These are phyloP conservation scores for Dicroscelio sp. DNA, from an alignment of 2,888 invertebrate genomes.

Conservation along the genomic window DNA sequence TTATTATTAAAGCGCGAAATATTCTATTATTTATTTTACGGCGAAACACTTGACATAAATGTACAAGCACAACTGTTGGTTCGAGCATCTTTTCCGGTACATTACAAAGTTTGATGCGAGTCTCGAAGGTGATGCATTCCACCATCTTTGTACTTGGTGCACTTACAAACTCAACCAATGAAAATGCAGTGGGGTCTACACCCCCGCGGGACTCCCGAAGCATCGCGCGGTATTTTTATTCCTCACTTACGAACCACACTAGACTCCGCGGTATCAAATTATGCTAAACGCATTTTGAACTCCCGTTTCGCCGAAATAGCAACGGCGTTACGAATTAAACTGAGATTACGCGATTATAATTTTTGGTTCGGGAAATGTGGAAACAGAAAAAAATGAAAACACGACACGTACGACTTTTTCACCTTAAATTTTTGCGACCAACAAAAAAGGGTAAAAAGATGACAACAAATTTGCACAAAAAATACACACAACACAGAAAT, in stretches of 20 bases:
- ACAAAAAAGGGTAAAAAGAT: too few species aligned
- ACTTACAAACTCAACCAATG: slow-evolving; percentile 43
- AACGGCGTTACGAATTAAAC: slow-evolving; percentile 40
- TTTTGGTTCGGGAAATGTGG: too few species aligned
- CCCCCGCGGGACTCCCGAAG: background rate
- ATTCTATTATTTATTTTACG: slow-evolving; percentile 17
- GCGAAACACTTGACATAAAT: background rate
- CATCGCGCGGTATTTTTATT: slow-evolving; percentile 48
- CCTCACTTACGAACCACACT: slow-evolving; percentile 36
- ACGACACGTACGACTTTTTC: too few species aligned
- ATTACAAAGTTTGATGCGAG: slow-evolving; percentile 44
- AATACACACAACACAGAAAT: too few species aligned
- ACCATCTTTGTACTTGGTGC: slow-evolving; percentile 31
- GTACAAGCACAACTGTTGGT: slow-evolving; percentile 8
- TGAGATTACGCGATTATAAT: slow-evolving; percentile 25
- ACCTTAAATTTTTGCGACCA: too few species aligned
- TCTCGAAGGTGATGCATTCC: slow-evolving; percentile 51
- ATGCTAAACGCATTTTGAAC: slow-evolving; percentile 53
- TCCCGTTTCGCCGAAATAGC: slow-evolving; percentile 13
- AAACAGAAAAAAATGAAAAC: too few species aligned
- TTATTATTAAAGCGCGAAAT: background rate
- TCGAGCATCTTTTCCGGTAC: slow-evolving; percentile 30
- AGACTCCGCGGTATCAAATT: slow-evolving; percentile 41
- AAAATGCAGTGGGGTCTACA: slow-evolving; percentile 45
- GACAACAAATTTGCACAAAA: too few species aligned